Evolutionary conservation across 1,140 invertebrate genomes (phyloP).

Genomic region (Lysiphlebus fabarum): DNA sequence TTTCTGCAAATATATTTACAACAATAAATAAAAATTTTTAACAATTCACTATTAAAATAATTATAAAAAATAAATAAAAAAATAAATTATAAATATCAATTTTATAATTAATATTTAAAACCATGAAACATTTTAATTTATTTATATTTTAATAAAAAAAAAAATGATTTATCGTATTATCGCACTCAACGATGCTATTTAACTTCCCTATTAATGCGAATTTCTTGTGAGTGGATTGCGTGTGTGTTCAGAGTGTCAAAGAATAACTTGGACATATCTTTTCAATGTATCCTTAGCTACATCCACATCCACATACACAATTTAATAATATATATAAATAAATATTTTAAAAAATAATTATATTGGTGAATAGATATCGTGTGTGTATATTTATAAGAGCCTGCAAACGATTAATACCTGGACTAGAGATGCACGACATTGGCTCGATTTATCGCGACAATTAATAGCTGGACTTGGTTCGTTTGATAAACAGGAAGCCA

Average conservation of each 20-base stretch:
- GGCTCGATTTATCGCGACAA: slow-evolving; percentile 28
- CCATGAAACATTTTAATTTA: too few relatives aligned
- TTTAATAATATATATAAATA: background rate
- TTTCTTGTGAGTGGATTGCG: slow-evolving; percentile 27
- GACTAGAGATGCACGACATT: slow-evolving; percentile 21
- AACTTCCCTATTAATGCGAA: slow-evolving; percentile 25
- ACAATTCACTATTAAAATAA: too few relatives aligned
- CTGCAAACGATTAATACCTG: slow-evolving; percentile 24
- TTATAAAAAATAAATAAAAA: slow-evolving; percentile 27
- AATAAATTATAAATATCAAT: slow-evolving; percentile 10
- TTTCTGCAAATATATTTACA: too few relatives aligned
- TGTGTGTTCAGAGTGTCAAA: slow-evolving; percentile 13
- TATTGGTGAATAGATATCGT: too few relatives aligned
- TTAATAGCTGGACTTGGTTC: slow-evolving; percentile 28
- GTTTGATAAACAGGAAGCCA: slow-evolving; percentile 28
- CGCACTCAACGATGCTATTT: background rate
- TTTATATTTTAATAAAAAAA: too few relatives aligned
- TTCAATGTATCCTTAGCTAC: too few relatives aligned
- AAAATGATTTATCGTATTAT: too few relatives aligned
- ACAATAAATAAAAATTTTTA: too few relatives aligned
- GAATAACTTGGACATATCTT: too few relatives aligned
- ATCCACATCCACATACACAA: too few relatives aligned
- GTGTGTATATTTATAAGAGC: background rate
- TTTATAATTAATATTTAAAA: too few relatives aligned
- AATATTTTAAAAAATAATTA: background rate